phyloP scores from a whole-genome alignment of 2,797 vertebrate genomes.

The Micrastur ruficollis region DNA sequence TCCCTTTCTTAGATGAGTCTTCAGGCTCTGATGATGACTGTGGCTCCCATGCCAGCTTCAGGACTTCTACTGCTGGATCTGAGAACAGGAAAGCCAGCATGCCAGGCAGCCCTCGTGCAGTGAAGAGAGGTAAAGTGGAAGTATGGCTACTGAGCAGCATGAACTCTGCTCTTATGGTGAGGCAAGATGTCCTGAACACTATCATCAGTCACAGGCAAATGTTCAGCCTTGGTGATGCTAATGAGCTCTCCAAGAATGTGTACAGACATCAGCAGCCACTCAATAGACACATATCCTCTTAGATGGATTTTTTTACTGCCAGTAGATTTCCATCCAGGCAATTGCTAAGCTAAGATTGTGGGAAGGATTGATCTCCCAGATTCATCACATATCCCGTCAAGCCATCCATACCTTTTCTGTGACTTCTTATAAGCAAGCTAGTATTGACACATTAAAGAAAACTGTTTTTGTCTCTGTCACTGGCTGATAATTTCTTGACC shows the following conservation, averaged over 20 bases:
- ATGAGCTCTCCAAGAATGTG: not conserved
- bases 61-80: conserved; percentile 80
- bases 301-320: not conserved
- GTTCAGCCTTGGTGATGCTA: not conserved
- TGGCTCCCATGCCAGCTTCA: conserved; percentile 88
- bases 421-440: not conserved
- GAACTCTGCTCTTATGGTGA: not conserved
- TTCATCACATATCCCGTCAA: not conserved
- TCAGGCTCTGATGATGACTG: conserved; percentile 94
- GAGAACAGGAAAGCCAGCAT: conserved; percentile 84
- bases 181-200: not conserved
- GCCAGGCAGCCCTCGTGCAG: conserved; percentile 89
- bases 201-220: not conserved
- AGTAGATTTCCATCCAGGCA: not conserved
- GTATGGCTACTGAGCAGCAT: not conserved
- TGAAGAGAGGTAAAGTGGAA: conserved; percentile 85
- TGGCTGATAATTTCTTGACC: not conserved
- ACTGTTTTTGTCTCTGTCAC: not conserved
- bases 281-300: not conserved
- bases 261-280: not conserved
- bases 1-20: conserved; percentile 91
- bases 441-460: not conserved
- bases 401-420: not conserved
- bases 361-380: not conserved
- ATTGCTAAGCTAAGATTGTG: not conserved